Base-by-base conservation (phyloP, 2,888 invertebrate species). In the Pilophorus perplexus region DNA sequence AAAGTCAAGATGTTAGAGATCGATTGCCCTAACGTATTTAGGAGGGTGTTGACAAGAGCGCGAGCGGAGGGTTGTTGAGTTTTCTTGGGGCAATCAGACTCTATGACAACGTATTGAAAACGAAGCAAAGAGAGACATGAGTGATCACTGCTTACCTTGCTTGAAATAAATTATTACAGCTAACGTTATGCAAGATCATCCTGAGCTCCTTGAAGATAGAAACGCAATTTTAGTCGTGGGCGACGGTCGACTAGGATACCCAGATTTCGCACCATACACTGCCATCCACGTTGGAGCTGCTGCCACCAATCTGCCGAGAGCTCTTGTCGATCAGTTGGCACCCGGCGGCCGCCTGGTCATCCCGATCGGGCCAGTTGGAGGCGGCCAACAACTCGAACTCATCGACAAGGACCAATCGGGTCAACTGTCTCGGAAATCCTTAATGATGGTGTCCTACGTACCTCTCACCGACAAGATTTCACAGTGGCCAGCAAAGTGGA, bases 371-470 rank as follows among this genome's bases (percentile, higher is more conserved):
- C 87, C 88, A 0, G 86, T 87, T 73, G 87, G 89, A 23, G 87
- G 87, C 0, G 87, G 88, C 74, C 96, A 96, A 77, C 85, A 88
- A 75, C 81, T 98, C 72, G 87, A 88, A 75, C 82, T 92, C 83
- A 86, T 96, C 66, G 97, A 98, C 77, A 97, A 96, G 78, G 81
- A 84, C 23, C 76, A 78, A 1, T 87, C 91, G 75, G 96, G 96
- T 6, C 80, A 84, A 28, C 83, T 93, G 2, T 80, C 81, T 20
- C 82, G 85, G 68, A 88, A 86, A 72, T 83, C 85, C 42, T 80
- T 98, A 12, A 94, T 96, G 90, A 90, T 92, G 38, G 98, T 98
- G n/a, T 89, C 94, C 73, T 98, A 93, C 77, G 97, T 98, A 25
- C 97, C 97, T 0, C 81, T 98, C 44, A 97, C 97, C 0, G 93